phyloP scores from a whole-genome alignment of 2,113 vertebrate genomes.

The Parotia lawesii region DNA sequence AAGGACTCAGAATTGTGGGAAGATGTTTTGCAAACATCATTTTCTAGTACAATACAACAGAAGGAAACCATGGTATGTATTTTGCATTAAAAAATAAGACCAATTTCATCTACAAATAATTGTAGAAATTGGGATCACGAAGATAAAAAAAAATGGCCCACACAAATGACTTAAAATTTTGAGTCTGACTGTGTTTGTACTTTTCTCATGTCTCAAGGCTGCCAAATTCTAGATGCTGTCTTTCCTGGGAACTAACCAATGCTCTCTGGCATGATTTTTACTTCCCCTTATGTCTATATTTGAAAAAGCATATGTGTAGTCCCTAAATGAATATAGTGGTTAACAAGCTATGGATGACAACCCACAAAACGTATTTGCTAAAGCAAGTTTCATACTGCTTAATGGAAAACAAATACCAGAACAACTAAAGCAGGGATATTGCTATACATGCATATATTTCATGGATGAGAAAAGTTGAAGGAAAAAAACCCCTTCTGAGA shows the following conservation, averaged over 20 bases:
- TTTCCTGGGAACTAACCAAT: constrained; percentile 57
- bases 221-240: constrained; percentile 36
- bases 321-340: constrained; percentile 50
- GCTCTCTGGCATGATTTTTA: constrained; percentile 52
- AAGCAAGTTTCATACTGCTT: constrained; percentile 42
- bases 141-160: neutral
- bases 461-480: neutral
- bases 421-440: neutral
- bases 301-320: constrained; percentile 47
- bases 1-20: neutral
- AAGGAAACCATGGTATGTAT: neutral
- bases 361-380: constrained; percentile 51
- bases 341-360: constrained; percentile 58
- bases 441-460: neutral
- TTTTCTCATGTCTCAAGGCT: constrained; percentile 21
- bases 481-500: neutral
- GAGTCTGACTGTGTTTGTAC: neutral
- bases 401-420: constrained; percentile 52
- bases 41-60: neutral
- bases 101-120: neutral
- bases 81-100: neutral
- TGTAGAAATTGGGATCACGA: neutral
- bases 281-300: constrained; percentile 56
- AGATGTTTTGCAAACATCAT: neutral
- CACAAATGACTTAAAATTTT: neutral